Conservation (phyloP, 2,797 vertebrate genomes). For the Tokudaia tokunoshimensis region DNA sequence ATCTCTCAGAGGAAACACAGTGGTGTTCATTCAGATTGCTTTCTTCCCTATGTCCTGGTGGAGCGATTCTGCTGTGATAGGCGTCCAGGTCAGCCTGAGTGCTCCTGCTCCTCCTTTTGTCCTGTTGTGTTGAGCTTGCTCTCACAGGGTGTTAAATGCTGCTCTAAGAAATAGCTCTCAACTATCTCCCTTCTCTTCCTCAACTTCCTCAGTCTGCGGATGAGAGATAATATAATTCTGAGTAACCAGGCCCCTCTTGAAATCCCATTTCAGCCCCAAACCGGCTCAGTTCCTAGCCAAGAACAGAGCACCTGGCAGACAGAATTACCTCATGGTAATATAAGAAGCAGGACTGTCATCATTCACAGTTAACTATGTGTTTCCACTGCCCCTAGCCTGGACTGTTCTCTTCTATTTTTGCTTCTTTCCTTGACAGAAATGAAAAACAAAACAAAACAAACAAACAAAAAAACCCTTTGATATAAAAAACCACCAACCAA, state of each 20-base stretch:
- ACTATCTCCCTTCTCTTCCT: slow-evolving; percentile 70
- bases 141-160: slow-evolving; percentile 71
- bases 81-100: slow-evolving; percentile 62
- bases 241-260: slow-evolving; percentile 75
- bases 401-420: slow-evolving; percentile 49
- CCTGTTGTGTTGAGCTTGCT: slow-evolving; percentile 33
- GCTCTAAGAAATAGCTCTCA: slow-evolving; percentile 76
- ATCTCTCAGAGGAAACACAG: slow-evolving; percentile 76
- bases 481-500: not conserved
- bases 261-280: slow-evolving; percentile 73
- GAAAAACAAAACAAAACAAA: slow-evolving; percentile 39
- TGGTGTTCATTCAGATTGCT: slow-evolving; percentile 75
- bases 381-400: slow-evolving; percentile 63
- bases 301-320: slow-evolving; percentile 61
- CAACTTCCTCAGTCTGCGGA: slow-evolving; percentile 77
- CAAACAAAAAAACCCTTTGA: not conserved
- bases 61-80: slow-evolving; percentile 70
- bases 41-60: slow-evolving; percentile 73
- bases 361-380: slow-evolving; percentile 56
- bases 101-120: slow-evolving; percentile 65
- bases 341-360: slow-evolving; percentile 73
- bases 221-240: slow-evolving; percentile 77
- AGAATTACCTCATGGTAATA: slow-evolving; percentile 63
- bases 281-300: slow-evolving; percentile 59
- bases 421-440: slow-evolving; percentile 31